Evolutionary conservation across 1,140 invertebrate genomes (phyloP).

Genomic region (Notospermus geniculatus): DNA sequence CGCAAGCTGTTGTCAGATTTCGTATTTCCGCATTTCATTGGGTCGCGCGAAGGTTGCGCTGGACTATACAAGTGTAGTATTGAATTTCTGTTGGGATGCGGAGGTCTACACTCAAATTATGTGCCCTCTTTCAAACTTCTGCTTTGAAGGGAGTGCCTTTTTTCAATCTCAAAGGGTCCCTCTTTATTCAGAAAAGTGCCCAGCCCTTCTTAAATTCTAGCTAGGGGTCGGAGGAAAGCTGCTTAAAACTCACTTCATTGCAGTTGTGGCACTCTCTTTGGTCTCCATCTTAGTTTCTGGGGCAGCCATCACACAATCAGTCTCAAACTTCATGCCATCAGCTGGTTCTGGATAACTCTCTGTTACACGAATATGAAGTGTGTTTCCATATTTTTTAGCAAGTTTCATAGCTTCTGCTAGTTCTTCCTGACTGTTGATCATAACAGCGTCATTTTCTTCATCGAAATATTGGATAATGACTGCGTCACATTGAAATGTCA

Average conservation of each 20-base stretch:
- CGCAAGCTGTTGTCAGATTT: no score
- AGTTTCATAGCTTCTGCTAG: constrained; percentile 33
- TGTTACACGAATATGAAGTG: constrained; percentile 4
- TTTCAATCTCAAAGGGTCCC: no score
- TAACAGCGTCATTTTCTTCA: constrained; percentile 18
- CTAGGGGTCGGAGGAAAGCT: not conserved
- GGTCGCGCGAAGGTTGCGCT: no score
- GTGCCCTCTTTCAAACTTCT: no score
- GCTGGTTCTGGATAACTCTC: not conserved
- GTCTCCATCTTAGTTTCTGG: no score
- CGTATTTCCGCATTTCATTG: no score
- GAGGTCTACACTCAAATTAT: no score
- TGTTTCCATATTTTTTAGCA: not conserved
- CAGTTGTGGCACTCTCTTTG: not conserved
- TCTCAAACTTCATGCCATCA: not conserved
- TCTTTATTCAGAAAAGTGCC: not conserved
- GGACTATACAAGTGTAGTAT: no score
- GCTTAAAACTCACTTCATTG: not conserved
- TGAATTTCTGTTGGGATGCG: no score
- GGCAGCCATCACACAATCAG: no score
- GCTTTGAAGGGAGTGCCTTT: no score
- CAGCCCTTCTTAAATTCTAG: not conserved
- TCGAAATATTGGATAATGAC: constrained; percentile 9
- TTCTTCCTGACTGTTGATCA: constrained; percentile 35
- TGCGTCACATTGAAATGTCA: constrained; percentile 4